phyloP scores from a whole-genome alignment of 1,140 invertebrate species.

The Gryon sp. region DNA sequence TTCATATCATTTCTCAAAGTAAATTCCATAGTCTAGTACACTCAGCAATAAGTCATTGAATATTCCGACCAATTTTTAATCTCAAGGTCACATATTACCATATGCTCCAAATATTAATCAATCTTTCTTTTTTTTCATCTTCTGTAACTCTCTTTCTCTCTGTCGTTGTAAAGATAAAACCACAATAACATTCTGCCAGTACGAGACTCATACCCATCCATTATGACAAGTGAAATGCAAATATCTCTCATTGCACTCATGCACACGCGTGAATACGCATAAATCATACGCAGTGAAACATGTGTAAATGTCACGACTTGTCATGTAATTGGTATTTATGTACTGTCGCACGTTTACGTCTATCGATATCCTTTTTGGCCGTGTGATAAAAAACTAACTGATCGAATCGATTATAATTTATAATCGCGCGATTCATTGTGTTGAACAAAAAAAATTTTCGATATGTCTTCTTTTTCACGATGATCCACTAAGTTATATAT shows the following conservation, averaged over 20 bases:
- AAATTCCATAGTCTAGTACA: no score
- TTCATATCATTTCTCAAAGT: no score
- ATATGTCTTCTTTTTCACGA: slow-evolving; percentile 30
- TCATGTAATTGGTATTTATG: slow-evolving; percentile 63
- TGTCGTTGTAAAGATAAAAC: no score
- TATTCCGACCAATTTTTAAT: neutral
- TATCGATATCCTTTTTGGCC: slow-evolving; percentile 37
- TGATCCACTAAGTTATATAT: no score
- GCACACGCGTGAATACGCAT: slow-evolving; percentile 12
- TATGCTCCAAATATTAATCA: slow-evolving; percentile 4
- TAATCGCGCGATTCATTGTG: slow-evolving; percentile 55
- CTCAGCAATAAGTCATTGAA: neutral
- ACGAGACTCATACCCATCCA: slow-evolving; percentile 15
- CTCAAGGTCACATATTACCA: slow-evolving; percentile 3
- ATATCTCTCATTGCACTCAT: neutral
- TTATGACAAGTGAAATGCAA: slow-evolving; percentile 48
- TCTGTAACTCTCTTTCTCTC: neutral
- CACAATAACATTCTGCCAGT: neutral
- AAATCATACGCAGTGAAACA: slow-evolving; percentile 35
- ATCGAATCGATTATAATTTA: slow-evolving; percentile 61
- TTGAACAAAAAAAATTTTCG: slow-evolving; percentile 28
- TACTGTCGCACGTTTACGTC: slow-evolving; percentile 17
- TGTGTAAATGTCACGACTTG: slow-evolving; percentile 53
- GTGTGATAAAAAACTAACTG: no score
- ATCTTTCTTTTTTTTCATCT: no score